Evolutionary conservation across 1,140 invertebrate species (phyloP).

Genomic region (Drosophila oshimai): DNA sequence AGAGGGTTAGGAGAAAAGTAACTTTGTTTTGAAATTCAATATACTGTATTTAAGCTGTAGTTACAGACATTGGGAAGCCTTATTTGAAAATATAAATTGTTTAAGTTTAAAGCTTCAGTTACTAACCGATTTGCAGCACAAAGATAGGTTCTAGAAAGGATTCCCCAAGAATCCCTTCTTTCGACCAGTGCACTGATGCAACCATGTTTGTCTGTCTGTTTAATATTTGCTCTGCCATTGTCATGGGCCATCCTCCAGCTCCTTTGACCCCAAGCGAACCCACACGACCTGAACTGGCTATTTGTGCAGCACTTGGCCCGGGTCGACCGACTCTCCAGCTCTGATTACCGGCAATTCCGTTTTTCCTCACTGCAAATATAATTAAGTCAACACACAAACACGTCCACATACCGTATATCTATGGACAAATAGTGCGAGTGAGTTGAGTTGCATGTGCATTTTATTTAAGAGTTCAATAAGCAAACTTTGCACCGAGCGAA

Average conservation of each 20-base stretch:
- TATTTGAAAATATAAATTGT: too few species aligned
- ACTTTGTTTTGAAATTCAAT: too few species aligned
- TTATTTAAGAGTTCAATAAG: slow-evolving; percentile 73
- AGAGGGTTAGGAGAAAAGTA: too few species aligned
- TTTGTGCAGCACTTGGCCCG: slow-evolving; percentile 66
- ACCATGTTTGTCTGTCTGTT: slow-evolving; percentile 32
- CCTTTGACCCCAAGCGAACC: slow-evolving; percentile 3
- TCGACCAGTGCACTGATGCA: neutral
- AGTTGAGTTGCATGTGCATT: slow-evolving; percentile 52
- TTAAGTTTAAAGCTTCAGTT: too few species aligned
- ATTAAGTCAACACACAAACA: slow-evolving; percentile 56
- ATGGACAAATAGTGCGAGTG: slow-evolving; percentile 27
- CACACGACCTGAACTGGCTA: slow-evolving; percentile 48
- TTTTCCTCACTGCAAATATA: slow-evolving; percentile 70
- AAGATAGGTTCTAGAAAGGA: neutral
- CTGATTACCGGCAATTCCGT: slow-evolving; percentile 68
- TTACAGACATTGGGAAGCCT: too few species aligned
- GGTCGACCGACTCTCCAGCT: slow-evolving; percentile 39
- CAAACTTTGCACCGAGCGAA: slow-evolving; percentile 24
- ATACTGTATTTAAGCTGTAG: too few species aligned
- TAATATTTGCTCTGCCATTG: slow-evolving; percentile 68
- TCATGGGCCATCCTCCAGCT: slow-evolving; percentile 31
- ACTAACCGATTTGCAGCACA: too few species aligned
- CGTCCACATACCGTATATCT: slow-evolving; percentile 30
- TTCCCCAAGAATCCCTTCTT: neutral